Evolutionary conservation across 2,888 invertebrate genomes (phyloP).

Genomic region (Cerastoderma edule): DNA sequence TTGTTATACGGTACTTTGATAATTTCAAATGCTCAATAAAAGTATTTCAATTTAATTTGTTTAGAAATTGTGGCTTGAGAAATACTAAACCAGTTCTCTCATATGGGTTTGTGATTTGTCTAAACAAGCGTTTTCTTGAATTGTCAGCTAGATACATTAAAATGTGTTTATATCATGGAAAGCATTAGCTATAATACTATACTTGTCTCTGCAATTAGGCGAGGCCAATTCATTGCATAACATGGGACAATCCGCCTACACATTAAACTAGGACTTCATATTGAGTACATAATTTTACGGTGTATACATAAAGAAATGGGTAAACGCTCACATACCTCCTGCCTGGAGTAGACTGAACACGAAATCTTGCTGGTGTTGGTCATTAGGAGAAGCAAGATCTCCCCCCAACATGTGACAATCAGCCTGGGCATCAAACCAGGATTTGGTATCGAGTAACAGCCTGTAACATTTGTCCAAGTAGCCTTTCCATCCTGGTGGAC

Average conservation of each 20-base stretch:
- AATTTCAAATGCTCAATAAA: too few relatives aligned
- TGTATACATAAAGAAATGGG: neutral
- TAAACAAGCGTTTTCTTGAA: too few relatives aligned
- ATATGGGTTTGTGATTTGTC: too few relatives aligned
- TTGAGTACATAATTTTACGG: conserved; percentile 42
- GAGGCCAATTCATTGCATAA: neutral
- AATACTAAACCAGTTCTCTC: too few relatives aligned
- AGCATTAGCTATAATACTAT: too few relatives aligned
- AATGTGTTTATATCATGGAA: too few relatives aligned
- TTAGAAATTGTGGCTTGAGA: too few relatives aligned
- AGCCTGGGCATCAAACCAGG: conserved; percentile 65
- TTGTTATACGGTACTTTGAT: too few relatives aligned
- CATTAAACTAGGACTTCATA: conserved; percentile 59
- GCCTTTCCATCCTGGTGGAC: conserved; percentile 67
- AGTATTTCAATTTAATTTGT: too few relatives aligned
- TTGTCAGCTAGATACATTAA: too few relatives aligned
- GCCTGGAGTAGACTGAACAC: conserved; percentile 64
- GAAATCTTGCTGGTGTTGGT: conserved; percentile 69
- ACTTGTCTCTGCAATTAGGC: too few relatives aligned
- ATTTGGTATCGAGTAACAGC: conserved; percentile 53
- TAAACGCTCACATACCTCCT: conserved; percentile 35
- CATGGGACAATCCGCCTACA: conserved; percentile 59
- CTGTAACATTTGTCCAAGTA: conserved; percentile 71
- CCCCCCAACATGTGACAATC: conserved; percentile 63
- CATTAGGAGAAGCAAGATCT: conserved; percentile 71